A percentile compares a stretch with the other conserved stretches of the same genome.
These are phyloP conservation scores for Anhinga rufa DNA, from an alignment of 2,113 vertebrate species.

Conservation along the genomic window DNA sequence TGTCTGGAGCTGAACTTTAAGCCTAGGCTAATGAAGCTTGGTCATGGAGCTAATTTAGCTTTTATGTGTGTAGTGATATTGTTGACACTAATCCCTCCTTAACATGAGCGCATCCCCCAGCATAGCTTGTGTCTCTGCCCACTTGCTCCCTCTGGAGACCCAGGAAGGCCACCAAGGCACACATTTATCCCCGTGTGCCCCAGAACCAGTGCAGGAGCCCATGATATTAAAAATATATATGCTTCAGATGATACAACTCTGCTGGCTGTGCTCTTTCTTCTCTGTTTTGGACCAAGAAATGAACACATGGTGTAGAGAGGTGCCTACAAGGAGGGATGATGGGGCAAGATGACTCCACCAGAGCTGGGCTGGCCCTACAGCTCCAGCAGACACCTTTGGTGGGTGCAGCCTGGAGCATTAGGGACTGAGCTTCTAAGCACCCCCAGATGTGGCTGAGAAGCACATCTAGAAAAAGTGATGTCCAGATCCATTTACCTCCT, in stretches of 20 bases:
- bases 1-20: not conserved
- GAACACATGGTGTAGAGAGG: not conserved
- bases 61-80: not conserved
- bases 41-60: not conserved
- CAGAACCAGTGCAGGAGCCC: not conserved
- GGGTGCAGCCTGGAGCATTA: not conserved
- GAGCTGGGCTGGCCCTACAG: not conserved
- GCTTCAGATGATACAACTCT: not conserved
- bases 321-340: not conserved
- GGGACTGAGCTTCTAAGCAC: not conserved
- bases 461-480: not conserved
- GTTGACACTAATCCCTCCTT: not conserved
- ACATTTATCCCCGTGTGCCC: rapidly evolving
- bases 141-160: not conserved
- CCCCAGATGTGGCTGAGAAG: not conserved
- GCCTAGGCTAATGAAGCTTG: not conserved
- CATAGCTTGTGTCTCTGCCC: not conserved
- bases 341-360: not conserved
- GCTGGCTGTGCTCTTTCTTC: not conserved
- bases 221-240: rapidly evolving
- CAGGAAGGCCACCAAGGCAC: not conserved
- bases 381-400: not conserved
- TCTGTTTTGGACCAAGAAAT: not conserved
- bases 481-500: not conserved
- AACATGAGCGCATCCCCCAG: not conserved